phyloP scores from a whole-genome alignment of 2,797 vertebrate genomes.

The Pseudochromis fuscus region DNA sequence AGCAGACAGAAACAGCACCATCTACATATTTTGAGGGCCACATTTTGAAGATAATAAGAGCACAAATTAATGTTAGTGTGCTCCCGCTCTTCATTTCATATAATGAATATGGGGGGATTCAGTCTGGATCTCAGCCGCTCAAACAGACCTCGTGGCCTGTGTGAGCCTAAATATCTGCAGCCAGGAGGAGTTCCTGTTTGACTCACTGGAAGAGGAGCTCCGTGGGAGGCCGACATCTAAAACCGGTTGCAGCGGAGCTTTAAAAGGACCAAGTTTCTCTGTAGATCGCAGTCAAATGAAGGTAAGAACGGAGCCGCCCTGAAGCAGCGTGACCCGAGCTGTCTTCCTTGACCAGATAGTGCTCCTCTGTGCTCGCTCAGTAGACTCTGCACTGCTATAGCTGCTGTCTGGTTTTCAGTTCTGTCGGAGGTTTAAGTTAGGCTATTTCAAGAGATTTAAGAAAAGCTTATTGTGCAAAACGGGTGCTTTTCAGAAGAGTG shows the following conservation, averaged over 20 bases:
- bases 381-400: constrained; percentile 1
- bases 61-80: constrained; percentile 56
- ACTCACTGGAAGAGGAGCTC: constrained; percentile 49
- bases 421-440: neutral
- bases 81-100: constrained; percentile 37
- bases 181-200: constrained; percentile 55
- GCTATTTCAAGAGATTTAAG: constrained; percentile 2
- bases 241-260: constrained; percentile 40
- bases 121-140: constrained; percentile 34
- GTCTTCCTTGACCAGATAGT: constrained; percentile 28
- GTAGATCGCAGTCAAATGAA: constrained; percentile 47
- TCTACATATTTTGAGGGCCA: constrained; percentile 63
- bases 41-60: constrained; percentile 70
- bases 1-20: constrained; percentile 56
- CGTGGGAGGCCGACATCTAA: constrained; percentile 56
- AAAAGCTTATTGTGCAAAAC: neutral
- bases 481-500: neutral
- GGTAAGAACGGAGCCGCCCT: constrained; percentile 49
- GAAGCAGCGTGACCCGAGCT: constrained; percentile 24
- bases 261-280: constrained; percentile 52
- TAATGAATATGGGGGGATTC: constrained; percentile 52
- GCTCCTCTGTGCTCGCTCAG: constrained; percentile 3
- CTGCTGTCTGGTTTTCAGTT: neutral
- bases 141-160: constrained; percentile 31
- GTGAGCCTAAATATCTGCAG: constrained; percentile 56